Conservation (phyloP, 1,140 invertebrate species). For the Wiebesia pumilae region DNA sequence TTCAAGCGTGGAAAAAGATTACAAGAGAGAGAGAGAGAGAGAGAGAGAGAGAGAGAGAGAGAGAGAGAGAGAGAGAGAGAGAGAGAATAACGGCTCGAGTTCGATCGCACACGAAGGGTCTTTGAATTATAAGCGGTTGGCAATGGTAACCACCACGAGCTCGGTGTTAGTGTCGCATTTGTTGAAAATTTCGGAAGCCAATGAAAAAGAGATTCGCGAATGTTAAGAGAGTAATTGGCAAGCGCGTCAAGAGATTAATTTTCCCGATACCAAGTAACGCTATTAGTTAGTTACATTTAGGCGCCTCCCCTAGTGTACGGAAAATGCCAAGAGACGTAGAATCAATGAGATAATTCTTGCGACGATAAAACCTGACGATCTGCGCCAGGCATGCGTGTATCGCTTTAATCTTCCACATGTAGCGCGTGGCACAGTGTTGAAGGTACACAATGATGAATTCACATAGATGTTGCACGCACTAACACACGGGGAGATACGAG, state of each 20-base stretch:
- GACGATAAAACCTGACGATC: conserved; percentile 20
- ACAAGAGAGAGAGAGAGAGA: background rate
- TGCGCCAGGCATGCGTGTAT: background rate
- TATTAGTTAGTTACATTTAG: conserved; percentile 3
- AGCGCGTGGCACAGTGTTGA: background rate
- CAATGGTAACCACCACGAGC: background rate
- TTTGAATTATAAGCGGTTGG: conserved; percentile 32
- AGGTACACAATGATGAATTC: conserved; percentile 73
- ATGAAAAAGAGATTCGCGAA: conserved; percentile 41
- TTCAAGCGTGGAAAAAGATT: background rate
- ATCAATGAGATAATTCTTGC: conserved; percentile 28
- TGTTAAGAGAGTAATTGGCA: conserved; percentile 33
- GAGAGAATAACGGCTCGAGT: background rate
- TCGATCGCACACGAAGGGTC: conserved; percentile 35
- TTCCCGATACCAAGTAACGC: conserved; percentile 13
- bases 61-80: background rate
- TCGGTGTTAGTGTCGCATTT: background rate
- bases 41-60: background rate
- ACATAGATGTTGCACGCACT: conserved; percentile 81
- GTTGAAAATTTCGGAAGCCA: conserved; percentile 8
- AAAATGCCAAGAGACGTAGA: background rate
- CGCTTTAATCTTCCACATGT: background rate
- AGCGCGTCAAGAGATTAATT: conserved; percentile 26
- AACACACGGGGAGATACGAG: conserved; percentile 77
- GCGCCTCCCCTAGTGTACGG: background rate